Conservation (phyloP, 2,113 vertebrate genomes). For the Mirounga angustirostris region DNA sequence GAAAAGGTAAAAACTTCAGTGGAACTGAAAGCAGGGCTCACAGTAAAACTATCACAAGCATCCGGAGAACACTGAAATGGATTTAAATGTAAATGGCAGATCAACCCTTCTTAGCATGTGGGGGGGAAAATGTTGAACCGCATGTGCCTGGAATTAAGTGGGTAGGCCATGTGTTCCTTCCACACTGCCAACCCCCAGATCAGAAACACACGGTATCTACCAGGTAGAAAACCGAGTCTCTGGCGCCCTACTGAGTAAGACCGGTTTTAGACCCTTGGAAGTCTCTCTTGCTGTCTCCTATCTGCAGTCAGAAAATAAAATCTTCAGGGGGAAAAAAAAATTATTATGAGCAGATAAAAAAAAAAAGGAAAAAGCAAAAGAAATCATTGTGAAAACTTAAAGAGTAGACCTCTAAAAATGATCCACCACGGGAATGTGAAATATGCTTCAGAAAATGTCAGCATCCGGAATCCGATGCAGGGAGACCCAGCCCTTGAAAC, state of each 20-base stretch:
- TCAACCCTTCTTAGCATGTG: not conserved
- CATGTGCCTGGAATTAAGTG: not conserved
- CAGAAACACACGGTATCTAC: not conserved
- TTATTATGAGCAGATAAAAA: not conserved
- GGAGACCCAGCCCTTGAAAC: not conserved
- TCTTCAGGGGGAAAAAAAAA: not conserved
- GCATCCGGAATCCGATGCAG: not conserved
- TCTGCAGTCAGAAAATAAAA: conserved; percentile 5
- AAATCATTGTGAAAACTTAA: not conserved
- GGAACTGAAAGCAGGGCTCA: not conserved
- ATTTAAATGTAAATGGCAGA: not conserved
- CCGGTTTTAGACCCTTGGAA: not conserved
- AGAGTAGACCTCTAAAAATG: not conserved
- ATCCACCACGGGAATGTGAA: not conserved
- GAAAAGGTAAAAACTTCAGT: not conserved
- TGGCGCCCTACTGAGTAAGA: not conserved
- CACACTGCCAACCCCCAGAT: not conserved
- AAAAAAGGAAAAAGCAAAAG: not conserved
- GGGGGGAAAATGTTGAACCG: not conserved
- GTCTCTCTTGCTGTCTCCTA: not conserved
- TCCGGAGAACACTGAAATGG: not conserved
- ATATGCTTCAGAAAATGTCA: not conserved
- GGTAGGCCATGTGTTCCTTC: not conserved
- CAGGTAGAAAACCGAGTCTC: not conserved
- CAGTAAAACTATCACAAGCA: not conserved